phyloP scores from a whole-genome alignment of 1,140 invertebrate species.

The Frieseomelitta varia region DNA sequence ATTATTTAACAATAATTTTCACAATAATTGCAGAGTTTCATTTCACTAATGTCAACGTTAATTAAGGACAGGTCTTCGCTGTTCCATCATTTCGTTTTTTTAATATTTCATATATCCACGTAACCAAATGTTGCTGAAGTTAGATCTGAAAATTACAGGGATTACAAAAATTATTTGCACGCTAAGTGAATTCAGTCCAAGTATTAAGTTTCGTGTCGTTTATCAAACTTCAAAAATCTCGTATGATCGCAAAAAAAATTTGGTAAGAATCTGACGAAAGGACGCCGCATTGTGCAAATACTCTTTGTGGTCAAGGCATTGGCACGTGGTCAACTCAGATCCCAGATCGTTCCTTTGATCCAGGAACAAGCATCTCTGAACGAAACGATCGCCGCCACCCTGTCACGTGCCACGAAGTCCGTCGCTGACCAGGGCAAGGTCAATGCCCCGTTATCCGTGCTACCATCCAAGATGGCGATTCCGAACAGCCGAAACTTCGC shows the following conservation, averaged over 20 bases:
- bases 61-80: background rate
- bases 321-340: background rate
- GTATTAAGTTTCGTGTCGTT: too few species aligned
- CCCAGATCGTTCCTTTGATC: background rate
- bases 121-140: too few species aligned
- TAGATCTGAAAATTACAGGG: too few species aligned
- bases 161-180: too few species aligned
- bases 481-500: conserved; percentile 73
- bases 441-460: background rate
- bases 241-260: too few species aligned
- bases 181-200: too few species aligned
- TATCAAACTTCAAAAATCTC: too few species aligned
- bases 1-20: background rate
- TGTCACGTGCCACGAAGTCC: conserved; percentile 12
- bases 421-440: conserved; percentile 35
- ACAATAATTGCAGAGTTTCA: background rate
- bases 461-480: conserved; percentile 57
- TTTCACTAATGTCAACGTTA: background rate
- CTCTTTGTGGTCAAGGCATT: too few species aligned
- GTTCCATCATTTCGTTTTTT: background rate
- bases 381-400: conserved; percentile 14
- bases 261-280: too few species aligned
- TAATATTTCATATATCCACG: too few species aligned
- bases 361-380: conserved; percentile 1
- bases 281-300: too few species aligned